Base-by-base conservation (phyloP, 2,113 vertebrate species). In the Rhombomys opimus region DNA sequence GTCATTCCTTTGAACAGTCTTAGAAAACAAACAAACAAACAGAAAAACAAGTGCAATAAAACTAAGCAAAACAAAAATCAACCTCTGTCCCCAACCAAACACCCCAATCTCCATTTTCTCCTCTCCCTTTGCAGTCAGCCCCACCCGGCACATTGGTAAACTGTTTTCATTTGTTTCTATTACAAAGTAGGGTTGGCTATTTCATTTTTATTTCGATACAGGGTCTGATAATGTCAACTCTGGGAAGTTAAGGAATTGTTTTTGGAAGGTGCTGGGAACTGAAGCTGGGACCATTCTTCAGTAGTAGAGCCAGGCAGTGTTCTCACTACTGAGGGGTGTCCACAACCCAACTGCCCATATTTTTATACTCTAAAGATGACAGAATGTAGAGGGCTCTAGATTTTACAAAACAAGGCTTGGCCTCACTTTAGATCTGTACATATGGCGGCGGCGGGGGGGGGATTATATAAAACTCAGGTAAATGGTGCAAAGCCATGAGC, bases 381-480 rank as follows among this genome's bases (percentile, higher is more conserved):
- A 46, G 13, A 77, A 77, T 38, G 67, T 81, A 78, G 46, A 96
- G 7, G 22, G 65, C 6, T 81, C 46, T 0, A 77, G 86, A 65
- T 96, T 94, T 96, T 89, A 91, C n/a, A 76, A 84, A 46, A 1
- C 41, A 38, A 89, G 41, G 18, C 70, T 92, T 88, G 90, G 68
- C 27, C 14, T 86, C 90, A 95, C 67, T 14, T 92, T 73, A 46
- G 27, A 25, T 93, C 90, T 94, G 17, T 70, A 89, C 68, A 63
- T 61, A n/a, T 95, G 93, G 89, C 50, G 52, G n/a, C n/a, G n/a
- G n/a, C n/a, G n/a, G 59, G 87, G 32, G 89, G n/a, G 41, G 67
- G 63, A 87, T 72, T 82, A 89, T 5, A 54, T 61, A 73, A 67
- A 94, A 7, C 25, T 78, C 50, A 88, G 92, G 95, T 89, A 85